phyloP scores from a whole-genome alignment of 2,113 vertebrate genomes.

The Orycteropus afer region DNA sequence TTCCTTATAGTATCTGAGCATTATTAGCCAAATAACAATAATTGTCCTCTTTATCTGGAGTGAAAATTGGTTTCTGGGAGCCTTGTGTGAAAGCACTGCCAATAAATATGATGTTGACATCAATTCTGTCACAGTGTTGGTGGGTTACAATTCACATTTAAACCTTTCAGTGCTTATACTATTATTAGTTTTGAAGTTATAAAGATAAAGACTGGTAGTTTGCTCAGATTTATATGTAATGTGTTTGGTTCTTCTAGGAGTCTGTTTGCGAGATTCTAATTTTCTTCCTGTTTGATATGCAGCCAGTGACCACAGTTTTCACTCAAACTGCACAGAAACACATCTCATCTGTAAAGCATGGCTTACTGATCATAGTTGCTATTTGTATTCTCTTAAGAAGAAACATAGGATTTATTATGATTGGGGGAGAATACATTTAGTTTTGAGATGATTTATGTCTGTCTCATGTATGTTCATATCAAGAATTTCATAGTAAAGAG shows the following conservation, averaged over 20 bases:
- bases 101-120: neutral
- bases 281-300: conserved; percentile 22
- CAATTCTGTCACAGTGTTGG: neutral
- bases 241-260: neutral
- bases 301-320: conserved; percentile 42
- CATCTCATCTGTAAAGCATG: conserved; percentile 60
- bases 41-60: conserved; percentile 57
- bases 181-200: neutral
- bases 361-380: conserved; percentile 37
- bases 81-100: neutral
- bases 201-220: neutral
- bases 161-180: neutral
- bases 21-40: conserved; percentile 63
- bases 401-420: conserved; percentile 56
- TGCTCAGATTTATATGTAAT: conserved; percentile 39
- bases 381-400: conserved; percentile 65
- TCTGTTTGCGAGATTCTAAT: conserved; percentile 29
- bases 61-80: conserved; percentile 39
- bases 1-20: conserved; percentile 72
- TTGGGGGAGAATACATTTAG: conserved; percentile 15
- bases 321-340: conserved; percentile 37
- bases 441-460: neutral
- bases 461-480: neutral
- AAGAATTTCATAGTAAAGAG: neutral
- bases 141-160: neutral